phyloP scores from a whole-genome alignment of 2,797 vertebrate species.

The Clarias pachynema region DNA sequence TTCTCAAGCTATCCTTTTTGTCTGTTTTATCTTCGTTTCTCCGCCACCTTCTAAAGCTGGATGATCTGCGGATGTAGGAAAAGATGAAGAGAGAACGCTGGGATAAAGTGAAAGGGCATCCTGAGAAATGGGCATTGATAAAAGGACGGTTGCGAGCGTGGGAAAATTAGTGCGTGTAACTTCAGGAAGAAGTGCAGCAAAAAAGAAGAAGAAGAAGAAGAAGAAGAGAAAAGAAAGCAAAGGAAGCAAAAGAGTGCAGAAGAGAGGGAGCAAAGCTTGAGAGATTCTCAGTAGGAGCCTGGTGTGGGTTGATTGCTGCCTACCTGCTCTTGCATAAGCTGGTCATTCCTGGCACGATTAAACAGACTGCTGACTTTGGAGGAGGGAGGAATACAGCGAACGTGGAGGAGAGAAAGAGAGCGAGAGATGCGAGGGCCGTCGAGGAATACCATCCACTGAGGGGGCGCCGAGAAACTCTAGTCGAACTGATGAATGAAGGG shows the following conservation, averaged over 20 bases:
- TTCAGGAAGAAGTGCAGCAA: constrained; percentile 15
- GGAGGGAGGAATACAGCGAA: constrained; percentile 58
- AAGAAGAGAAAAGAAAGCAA: constrained; percentile 14
- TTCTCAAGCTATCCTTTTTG: constrained; percentile 81
- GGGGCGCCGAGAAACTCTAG: constrained; percentile 74
- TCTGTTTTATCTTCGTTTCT: constrained; percentile 62
- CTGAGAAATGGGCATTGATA: constrained; percentile 24
- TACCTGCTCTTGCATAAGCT: constrained; percentile 71
- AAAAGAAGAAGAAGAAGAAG: neutral
- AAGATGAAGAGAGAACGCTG: constrained; percentile 27
- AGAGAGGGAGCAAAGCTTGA: constrained; percentile 29
- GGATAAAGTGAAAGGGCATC: constrained; percentile 19
- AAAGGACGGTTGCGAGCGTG: constrained; percentile 11
- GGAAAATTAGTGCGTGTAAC: constrained; percentile 22
- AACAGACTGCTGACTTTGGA: constrained; percentile 38
- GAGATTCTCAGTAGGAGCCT: constrained; percentile 66
- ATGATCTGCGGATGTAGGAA: constrained; percentile 64
- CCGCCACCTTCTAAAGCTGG: constrained; percentile 70
- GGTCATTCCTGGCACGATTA: constrained; percentile 72
- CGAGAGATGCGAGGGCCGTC: constrained; percentile 54
- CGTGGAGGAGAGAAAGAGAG: constrained; percentile 65
- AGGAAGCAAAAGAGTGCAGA: constrained; percentile 9
- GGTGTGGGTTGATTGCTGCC: constrained; percentile 68
- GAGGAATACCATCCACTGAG: constrained; percentile 69
- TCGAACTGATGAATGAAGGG: constrained; percentile 57